Percentiles rank a stretch among this genome's conserved stretches.
Conservation (phyloP, 2,113 vertebrate genomes). For the Amphiprion percula region DNA sequence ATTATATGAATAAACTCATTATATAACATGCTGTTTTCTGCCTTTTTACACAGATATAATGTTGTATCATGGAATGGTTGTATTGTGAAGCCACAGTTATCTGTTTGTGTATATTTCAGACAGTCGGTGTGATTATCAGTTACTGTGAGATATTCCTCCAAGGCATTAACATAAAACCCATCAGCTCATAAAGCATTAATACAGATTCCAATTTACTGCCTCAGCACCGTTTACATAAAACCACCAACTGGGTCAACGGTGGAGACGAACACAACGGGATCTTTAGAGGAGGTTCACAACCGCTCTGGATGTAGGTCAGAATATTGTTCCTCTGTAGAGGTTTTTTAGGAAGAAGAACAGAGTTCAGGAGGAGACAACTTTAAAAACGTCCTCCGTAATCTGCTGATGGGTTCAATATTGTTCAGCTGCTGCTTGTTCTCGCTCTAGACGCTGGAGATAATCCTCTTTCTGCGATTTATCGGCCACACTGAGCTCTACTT, state of each 20-base stretch:
- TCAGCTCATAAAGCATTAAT: slow-evolving; percentile 48
- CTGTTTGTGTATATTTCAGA: too few relatives aligned
- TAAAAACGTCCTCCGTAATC: slow-evolving; percentile 59
- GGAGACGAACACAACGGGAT: too few relatives aligned
- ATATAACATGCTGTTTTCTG: too few relatives aligned
- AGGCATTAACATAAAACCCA: slow-evolving; percentile 19
- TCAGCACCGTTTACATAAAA: slow-evolving; percentile 36
- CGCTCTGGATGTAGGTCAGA: slow-evolving; percentile 62
- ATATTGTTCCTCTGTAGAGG: slow-evolving; percentile 7
- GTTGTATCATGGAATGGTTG: too few relatives aligned
- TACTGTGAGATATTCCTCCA: slow-evolving; percentile 14
- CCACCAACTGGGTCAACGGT: slow-evolving; percentile 62
- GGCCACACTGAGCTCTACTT: slow-evolving; percentile 33
- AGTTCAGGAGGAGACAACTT: slow-evolving; percentile 10
- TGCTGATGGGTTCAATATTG: slow-evolving; percentile 63
- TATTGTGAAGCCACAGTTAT: too few relatives aligned
- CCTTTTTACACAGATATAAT: too few relatives aligned
- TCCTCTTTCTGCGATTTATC: slow-evolving; percentile 61
- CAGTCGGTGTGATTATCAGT: too few relatives aligned
- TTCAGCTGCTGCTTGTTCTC: slow-evolving; percentile 46
- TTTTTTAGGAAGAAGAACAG: slow-evolving; percentile 19
- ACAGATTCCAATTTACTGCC: slow-evolving; percentile 45
- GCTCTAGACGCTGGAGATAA: slow-evolving; percentile 48
- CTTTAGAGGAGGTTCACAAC: background rate
- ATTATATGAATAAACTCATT: too few relatives aligned